Conservation (phyloP, 2,797 vertebrate species). For the Chiropotes sagulatus region DNA sequence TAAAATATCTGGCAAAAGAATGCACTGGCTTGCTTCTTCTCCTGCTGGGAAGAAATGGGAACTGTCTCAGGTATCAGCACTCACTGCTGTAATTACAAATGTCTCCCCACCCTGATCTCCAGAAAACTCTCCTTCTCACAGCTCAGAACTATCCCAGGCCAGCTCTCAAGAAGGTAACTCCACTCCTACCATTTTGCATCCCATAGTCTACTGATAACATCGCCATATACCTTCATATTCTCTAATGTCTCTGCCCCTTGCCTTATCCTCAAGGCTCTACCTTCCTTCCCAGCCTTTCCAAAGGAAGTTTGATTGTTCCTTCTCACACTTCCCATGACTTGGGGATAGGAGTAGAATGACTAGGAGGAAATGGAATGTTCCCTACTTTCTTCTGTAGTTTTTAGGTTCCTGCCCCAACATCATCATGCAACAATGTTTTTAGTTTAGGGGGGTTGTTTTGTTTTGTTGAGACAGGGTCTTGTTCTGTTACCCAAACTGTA, state of each 20-base stretch:
- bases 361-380: neutral
- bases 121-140: neutral
- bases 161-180: neutral
- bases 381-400: neutral
- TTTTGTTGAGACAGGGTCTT: neutral
- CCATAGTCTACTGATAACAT: neutral
- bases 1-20: slow-evolving; percentile 7
- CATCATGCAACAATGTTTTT: neutral
- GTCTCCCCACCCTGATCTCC: neutral
- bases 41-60: neutral
- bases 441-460: neutral
- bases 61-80: neutral
- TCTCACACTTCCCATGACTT: neutral
- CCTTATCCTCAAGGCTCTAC: neutral
- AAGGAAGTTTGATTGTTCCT: neutral
- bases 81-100: neutral
- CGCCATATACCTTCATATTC: neutral
- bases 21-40: neutral
- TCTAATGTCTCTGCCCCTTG: neutral
- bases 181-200: neutral
- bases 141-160: neutral
- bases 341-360: neutral
- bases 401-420: neutral
- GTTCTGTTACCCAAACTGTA: neutral
- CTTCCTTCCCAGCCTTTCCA: neutral